Percentiles rank a stretch among this genome's conserved stretches.
These are phyloP conservation scores for Camponotus pennsylvanicus DNA, from an alignment of 1,140 invertebrate species.

Conservation along the genomic window DNA sequence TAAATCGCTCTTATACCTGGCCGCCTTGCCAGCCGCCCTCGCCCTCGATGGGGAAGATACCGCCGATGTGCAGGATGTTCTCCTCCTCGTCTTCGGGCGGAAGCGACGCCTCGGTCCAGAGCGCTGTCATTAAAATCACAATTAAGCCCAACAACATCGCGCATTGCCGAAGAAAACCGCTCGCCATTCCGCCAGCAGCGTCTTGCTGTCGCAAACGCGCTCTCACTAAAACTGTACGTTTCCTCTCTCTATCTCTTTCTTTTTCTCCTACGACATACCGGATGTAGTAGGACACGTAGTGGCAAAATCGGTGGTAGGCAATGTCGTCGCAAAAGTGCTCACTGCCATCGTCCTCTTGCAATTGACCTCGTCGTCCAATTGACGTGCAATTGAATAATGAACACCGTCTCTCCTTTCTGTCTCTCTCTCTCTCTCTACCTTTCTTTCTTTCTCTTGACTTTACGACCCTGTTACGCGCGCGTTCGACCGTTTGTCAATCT, in stretches of 20 bases:
- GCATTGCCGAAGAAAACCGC: constrained; percentile 44
- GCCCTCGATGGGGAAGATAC: constrained; percentile 98
- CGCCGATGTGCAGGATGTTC: constrained; percentile 97
- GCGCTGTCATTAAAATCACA: constrained; percentile 69
- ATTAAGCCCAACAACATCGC: constrained; percentile 74
- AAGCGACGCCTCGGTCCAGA: constrained; percentile 74
- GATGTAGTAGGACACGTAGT: constrained; percentile 57
- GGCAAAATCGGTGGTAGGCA: constrained; percentile 55
- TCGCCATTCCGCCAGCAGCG: constrained; percentile 32
- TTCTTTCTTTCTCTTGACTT: not conserved
- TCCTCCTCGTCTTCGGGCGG: constrained; percentile 81
- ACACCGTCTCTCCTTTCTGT: not conserved
- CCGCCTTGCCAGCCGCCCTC: constrained; percentile 98
- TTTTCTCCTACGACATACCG: constrained; percentile 65
- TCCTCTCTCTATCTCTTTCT: not conserved
- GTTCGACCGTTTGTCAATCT: constrained; percentile 26
- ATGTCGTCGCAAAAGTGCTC: constrained; percentile 42
- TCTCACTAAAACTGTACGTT: constrained; percentile 20
- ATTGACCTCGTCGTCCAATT: constrained; percentile 41
- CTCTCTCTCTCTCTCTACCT: not conserved
- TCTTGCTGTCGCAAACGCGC: not conserved
- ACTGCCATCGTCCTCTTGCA: constrained; percentile 48
- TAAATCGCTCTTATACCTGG: constrained; percentile 86
- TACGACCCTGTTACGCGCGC: not conserved
- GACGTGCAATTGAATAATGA: not conserved